Conservation (phyloP, 2,888 invertebrate species). For the Tubulanus polymorphus region DNA sequence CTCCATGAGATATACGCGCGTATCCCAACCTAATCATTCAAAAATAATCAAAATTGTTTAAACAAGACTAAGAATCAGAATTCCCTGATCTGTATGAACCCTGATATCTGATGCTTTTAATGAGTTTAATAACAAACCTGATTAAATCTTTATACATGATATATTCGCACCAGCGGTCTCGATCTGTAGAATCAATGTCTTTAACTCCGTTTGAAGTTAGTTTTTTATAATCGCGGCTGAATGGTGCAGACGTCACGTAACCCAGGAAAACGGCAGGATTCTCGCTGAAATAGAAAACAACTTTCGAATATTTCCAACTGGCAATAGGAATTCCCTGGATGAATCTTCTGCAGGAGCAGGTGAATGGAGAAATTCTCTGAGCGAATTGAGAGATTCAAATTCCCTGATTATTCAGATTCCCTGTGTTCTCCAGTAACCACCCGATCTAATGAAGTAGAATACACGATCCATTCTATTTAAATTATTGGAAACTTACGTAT, state of each 20-base stretch:
- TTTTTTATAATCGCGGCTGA: constrained; percentile 43
- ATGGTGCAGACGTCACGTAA: constrained; percentile 53
- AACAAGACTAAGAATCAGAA: background rate
- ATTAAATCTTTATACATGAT: constrained; percentile 51
- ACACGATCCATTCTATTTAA: background rate
- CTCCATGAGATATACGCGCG: constrained; percentile 51
- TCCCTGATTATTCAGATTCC: too few species aligned
- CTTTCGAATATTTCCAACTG: too few species aligned
- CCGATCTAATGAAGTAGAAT: background rate
- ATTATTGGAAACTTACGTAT: constrained; percentile 28
- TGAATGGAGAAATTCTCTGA: too few species aligned
- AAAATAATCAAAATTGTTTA: too few species aligned
- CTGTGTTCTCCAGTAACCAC: background rate
- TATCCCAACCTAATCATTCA: constrained; percentile 51
- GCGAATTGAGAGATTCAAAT: too few species aligned
- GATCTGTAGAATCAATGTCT: constrained; percentile 51
- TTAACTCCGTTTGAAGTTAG: constrained; percentile 41
- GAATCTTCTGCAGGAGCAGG: too few species aligned
- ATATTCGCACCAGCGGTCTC: constrained; percentile 53
- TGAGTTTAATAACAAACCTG: constrained; percentile 25
- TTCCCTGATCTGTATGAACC: background rate
- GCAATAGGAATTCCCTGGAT: too few species aligned
- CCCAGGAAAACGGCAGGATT: constrained; percentile 53
- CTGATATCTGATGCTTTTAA: background rate
- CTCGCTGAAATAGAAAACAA: constrained; percentile 25